Percentiles rank a stretch among this genome's conserved stretches.
Conservation (phyloP, 2,113 vertebrate species). For the Sylvietta virens region DNA sequence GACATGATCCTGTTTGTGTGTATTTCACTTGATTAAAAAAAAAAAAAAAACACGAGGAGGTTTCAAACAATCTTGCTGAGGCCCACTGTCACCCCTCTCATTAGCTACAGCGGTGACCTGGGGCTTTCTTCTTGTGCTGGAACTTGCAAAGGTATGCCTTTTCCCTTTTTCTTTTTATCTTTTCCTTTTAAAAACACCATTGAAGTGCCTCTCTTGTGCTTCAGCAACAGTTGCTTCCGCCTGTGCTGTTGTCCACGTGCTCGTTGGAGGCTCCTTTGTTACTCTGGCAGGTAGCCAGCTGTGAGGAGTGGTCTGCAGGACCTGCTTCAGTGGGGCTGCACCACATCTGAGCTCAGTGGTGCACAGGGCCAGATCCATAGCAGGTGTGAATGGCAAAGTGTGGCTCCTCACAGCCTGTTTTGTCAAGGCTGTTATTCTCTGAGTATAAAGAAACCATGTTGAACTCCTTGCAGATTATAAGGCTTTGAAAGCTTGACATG, state of each 20-base stretch:
- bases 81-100: background rate
- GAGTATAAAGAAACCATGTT: background rate
- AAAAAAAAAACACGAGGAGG: background rate
- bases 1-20: background rate
- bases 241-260: rapidly evolving
- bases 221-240: background rate
- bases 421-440: background rate
- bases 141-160: background rate
- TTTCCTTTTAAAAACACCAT: background rate
- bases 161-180: background rate
- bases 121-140: background rate
- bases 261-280: background rate
- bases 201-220: background rate
- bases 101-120: background rate
- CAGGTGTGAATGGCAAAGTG: background rate
- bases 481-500: background rate
- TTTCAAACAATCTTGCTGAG: background rate
- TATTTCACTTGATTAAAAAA: background rate
- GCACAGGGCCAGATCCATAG: rapidly evolving
- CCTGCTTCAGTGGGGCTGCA: background rate
- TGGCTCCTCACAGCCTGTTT: background rate
- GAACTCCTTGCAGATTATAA: background rate
- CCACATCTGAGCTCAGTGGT: background rate
- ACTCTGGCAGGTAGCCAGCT: background rate
- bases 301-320: background rate